Percentiles rank a stretch among this genome's conserved stretches.
These are phyloP conservation scores for Synchiropus splendidus DNA, from an alignment of 2,113 vertebrate genomes.

Conservation along the genomic window DNA sequence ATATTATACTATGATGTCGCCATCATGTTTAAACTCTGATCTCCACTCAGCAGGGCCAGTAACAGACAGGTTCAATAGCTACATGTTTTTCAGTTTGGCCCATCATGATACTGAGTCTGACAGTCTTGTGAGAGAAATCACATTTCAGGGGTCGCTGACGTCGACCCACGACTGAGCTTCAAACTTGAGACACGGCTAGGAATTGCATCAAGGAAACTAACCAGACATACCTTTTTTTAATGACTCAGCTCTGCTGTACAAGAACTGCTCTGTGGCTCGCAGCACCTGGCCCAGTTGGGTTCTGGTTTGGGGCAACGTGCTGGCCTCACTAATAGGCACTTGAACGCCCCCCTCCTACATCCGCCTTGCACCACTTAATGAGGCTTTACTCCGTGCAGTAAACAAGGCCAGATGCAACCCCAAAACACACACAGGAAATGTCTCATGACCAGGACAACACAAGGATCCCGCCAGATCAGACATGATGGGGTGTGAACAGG, in stretches of 20 bases:
- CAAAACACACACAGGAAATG: conserved; percentile 63
- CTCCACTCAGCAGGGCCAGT: too few relatives aligned
- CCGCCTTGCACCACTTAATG: conserved; percentile 47
- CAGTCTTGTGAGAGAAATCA: too few relatives aligned
- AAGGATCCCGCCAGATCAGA: conserved; percentile 38
- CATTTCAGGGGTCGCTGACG: too few relatives aligned
- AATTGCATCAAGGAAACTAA: conserved; percentile 1
- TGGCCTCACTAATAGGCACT: conserved; percentile 49
- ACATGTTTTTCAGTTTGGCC: too few relatives aligned
- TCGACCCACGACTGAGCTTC: too few relatives aligned
- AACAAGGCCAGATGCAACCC: conserved; percentile 61
- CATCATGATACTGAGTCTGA: too few relatives aligned
- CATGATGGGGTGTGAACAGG: conserved; percentile 60
- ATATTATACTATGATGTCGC: too few relatives aligned
- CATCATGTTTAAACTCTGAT: too few relatives aligned
- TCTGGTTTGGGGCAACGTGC: conserved; percentile 49
- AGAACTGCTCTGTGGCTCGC: conserved; percentile 17
- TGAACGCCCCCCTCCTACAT: conserved; percentile 28
- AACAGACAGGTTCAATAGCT: too few relatives aligned
- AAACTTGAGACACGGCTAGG: too few relatives aligned
- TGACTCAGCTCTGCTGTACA: conserved; percentile 25
- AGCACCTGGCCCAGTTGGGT: conserved; percentile 55
- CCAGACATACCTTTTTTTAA: conserved; percentile 14
- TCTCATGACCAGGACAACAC: conserved; percentile 57
- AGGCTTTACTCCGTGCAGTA: conserved; percentile 49